A percentile compares a stretch with the other conserved stretches of the same genome.
These are phyloP conservation scores for Onychomys arenicola DNA, from an alignment of 2,797 vertebrate genomes.

Conservation along the genomic window DNA sequence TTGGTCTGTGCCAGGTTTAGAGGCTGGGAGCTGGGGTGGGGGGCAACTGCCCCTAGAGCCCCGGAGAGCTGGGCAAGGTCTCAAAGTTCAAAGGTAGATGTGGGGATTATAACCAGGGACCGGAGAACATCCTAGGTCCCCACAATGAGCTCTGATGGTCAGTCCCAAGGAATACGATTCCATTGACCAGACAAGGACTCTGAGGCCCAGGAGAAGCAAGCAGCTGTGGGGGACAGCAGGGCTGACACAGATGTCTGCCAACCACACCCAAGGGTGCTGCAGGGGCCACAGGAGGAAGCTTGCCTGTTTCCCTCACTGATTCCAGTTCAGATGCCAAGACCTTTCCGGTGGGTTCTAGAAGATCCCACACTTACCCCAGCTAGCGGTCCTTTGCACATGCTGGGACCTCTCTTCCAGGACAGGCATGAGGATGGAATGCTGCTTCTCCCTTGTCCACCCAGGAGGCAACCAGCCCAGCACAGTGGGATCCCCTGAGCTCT, in stretches of 20 bases:
- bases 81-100: background rate
- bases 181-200: background rate
- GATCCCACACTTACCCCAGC: background rate
- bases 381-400: constrained; percentile 13
- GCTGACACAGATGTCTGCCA: background rate
- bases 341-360: background rate
- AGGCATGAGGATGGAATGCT: background rate
- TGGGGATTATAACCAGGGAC: background rate
- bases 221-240: background rate
- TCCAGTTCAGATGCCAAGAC: background rate
- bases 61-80: background rate
- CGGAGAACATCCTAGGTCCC: background rate
- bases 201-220: background rate
- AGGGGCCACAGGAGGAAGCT: background rate
- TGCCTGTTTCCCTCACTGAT: background rate
- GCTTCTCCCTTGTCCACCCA: background rate
- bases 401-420: background rate
- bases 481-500: background rate
- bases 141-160: background rate
- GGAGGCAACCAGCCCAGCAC: background rate
- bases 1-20: background rate
- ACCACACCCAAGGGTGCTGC: background rate
- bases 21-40: background rate
- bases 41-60: no score
- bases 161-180: fast-evolving